Base-by-base conservation (phyloP, 2,113 vertebrate species). In the Xyrauchen texanus region DNA sequence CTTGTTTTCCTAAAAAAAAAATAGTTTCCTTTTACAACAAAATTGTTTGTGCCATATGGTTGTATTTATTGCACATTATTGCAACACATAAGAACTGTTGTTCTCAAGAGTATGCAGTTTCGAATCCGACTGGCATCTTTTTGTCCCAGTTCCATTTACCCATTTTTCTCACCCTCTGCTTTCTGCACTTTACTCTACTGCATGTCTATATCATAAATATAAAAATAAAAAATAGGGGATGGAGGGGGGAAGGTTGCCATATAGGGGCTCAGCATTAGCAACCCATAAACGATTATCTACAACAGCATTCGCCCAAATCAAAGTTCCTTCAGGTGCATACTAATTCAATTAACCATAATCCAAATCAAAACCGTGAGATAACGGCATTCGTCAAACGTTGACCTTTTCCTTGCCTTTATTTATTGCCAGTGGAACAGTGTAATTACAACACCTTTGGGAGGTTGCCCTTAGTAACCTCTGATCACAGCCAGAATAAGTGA, bases 381-480 rank as follows among this genome's bases (percentile, higher is more conserved):
- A 7, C 55, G 7, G 49, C 8, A 45, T 76, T 65, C 34, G 34
- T 65, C 74, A 65, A 66, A 45, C 11, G 13, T 4, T 81, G 63
- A 80, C 57, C 45, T 80, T 52, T 79, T 65, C 46, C 63, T 53
- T 12, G 8, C 21, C 64, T 78, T 84, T 78, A 63, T 80, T 78
- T 70, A 80, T 76, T 70, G 79, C 76, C 75, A 76, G 49, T 66
- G 74, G 74, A 76, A 76, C 16, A 9, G 47, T 62, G 83, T 57
- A 84, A 81, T 83, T 78, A 68, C 70, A 88, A 84, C 74, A 82
- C 87, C 84, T 68, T 84, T 82, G 83, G 80, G 60, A 84, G 85
- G 88, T 90, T 92, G 88, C 90, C 78, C 74, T 82, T 86, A 90
- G 91, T 89, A 89, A 91, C 90, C 85, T 91, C 82, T 85, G 87